Base-by-base conservation (phyloP, 2,888 invertebrate genomes). In the Apodemia duryi region DNA sequence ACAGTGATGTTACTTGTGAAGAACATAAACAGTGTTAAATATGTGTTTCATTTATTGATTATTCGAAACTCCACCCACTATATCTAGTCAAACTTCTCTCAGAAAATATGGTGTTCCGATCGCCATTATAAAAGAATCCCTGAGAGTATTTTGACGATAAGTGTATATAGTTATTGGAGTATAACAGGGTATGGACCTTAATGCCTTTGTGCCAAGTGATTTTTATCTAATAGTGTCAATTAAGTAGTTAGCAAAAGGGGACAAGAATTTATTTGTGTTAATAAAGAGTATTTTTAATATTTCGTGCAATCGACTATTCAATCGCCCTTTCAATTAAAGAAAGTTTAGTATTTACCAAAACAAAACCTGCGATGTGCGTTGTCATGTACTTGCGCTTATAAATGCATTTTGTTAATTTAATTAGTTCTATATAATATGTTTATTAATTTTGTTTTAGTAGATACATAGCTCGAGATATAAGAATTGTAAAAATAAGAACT, bases 131-230 rank as follows among this genome's bases (percentile, higher is more conserved):
- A 72, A 63, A 68, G 69, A 74, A 77, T 76, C 68, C 73, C 85
- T 88, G 90, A 88, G 90, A 89, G 88, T 82, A 83, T 77, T 89
- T 90, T 89, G 90, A 88, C 86, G 78, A 83, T 82, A 82, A 61
- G 49, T 84, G 80, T 79, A 76, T 73, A 80, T 81, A 82, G 82
- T 77, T 73, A 79, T 73, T 79, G 85, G 89, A 89, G 89, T 88
- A 75, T 78, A 74, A 89, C 91, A 91, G 91, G 91, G 91, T 91
- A 88, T 86, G 91, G 91, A 91, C 91, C 88, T 87, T 79, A 81
- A 76, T 87, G 91, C 91, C 91, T 89, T 91, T 85, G 91, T 91
- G 91, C 91, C 91, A 90, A 91, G 91, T 91, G 91, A 91, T 91
- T 88, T 85, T 85, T 84, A 81, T 79, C 49, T 82, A 83, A 85